phyloP scores from a whole-genome alignment of 37 sponge, comb jelly and placozoan genomes.

The Geodia barretti region DNA sequence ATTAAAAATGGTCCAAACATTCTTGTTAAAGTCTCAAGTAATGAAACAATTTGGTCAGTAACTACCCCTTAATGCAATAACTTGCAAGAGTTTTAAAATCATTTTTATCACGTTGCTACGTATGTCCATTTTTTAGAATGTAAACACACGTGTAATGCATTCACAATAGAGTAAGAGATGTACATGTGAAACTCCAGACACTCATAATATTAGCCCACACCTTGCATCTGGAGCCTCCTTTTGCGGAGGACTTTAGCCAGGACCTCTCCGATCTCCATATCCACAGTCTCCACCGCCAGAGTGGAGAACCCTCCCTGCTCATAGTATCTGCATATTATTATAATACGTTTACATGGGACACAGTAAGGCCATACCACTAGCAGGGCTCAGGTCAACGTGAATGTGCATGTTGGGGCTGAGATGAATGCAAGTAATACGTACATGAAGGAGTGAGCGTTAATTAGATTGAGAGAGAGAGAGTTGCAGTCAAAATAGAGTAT shows the following conservation, averaged over 20 bases:
- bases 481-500: no score
- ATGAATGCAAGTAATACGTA: no score
- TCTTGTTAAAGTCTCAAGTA: neutral
- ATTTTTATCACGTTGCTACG: no score
- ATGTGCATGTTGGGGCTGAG: neutral
- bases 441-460: no score
- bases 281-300: slow-evolving; percentile 44
- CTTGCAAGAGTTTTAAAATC: no score
- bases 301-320: slow-evolving; percentile 78
- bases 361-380: no score
- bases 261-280: slow-evolving; percentile 67
- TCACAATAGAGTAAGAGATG: neutral
- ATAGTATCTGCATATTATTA: slow-evolving; percentile 38
- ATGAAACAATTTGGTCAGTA: no score
- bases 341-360: no score
- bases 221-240: slow-evolving; percentile 68
- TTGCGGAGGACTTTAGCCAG: slow-evolving; percentile 57
- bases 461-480: no score
- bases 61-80: no score
- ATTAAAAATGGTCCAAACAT: neutral
- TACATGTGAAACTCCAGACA: no score
- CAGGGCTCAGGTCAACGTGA: no score
- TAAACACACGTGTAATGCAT: neutral
- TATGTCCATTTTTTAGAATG: neutral
- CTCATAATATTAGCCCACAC: neutral